Base-by-base conservation (phyloP, 2,113 vertebrate species). In the Leucopsar rothschildi region DNA sequence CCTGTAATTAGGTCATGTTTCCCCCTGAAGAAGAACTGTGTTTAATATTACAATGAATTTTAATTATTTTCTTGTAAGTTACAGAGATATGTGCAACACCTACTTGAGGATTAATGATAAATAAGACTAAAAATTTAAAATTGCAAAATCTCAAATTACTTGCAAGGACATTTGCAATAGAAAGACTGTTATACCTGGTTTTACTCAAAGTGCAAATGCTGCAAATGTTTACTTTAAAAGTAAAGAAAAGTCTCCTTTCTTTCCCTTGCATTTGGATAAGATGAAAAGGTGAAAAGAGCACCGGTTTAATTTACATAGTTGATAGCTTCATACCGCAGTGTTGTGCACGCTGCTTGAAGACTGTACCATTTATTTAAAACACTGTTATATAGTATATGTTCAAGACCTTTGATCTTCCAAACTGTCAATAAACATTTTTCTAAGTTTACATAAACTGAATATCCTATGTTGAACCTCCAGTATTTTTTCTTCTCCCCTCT, bases 51-150 rank as follows among this genome's bases (percentile, higher is more conserved):
- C 23, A 72, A 52, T 4, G 5, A 57, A 12, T 90, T 95, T 52
- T 56, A 87, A 64, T 88, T 59, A 47, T 88, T 88, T 91, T 91
- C 68, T 40, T 52, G 15, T 52, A 85, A 85, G 33, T 40, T 88
- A 66, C 35, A 75, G 61, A 49, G 45, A 53, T 47, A 28, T 44
- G 33, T 56, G 59, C 50, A 39, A 86, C 21, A 57, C 10, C 21
- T 78, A 81, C 9, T 5, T 19, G 37, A 93, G 17, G 24, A 83
- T 95, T 70, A 77, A 18, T 29, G 28, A 94, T 45, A 86, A 90
- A 80, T 60, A 66, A 64, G 40, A 75, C 44, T 60, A 64, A 50
- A 92, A 90, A 35, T 56, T 68, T 11, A 84, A 91, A 94, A 39
- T 3, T 45, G 17, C 7, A 85, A 53, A 40, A 87, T 35, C 55